Percentiles rank a stretch among this genome's conserved stretches.
Evolutionary conservation across 2,113 vertebrate species (phyloP).

Genomic region (Rafetus swinhoei): DNA sequence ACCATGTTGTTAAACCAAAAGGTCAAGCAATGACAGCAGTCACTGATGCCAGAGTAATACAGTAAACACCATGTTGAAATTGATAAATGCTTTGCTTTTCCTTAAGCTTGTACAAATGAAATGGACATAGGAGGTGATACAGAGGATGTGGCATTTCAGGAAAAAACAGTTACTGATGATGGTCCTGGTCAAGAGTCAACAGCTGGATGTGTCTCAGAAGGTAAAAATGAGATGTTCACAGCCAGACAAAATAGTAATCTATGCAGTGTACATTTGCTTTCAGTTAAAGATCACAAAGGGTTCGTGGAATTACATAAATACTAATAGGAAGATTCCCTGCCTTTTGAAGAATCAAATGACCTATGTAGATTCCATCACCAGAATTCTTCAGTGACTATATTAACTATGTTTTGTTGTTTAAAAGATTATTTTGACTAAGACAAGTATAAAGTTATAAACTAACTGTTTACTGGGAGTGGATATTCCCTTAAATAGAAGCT

Average conservation of each 20-base stretch:
- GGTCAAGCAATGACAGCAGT: not conserved
- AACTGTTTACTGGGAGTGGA: not conserved
- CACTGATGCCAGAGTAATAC: not conserved
- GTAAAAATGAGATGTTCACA: conserved; percentile 65
- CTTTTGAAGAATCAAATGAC: not conserved
- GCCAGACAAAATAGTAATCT: not conserved
- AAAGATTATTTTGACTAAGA: not conserved
- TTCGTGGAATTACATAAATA: not conserved
- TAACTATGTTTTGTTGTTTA: not conserved
- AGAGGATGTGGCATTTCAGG: conserved; percentile 61
- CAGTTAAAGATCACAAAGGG: not conserved
- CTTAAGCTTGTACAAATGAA: conserved; percentile 76
- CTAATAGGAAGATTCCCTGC: not conserved
- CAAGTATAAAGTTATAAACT: not conserved
- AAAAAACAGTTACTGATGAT: conserved; percentile 47
- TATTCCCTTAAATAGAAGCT: not conserved
- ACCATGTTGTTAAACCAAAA: not conserved
- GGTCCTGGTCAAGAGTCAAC: conserved; percentile 40
- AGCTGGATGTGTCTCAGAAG: conserved; percentile 69
- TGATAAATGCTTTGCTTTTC: conserved; percentile 46
- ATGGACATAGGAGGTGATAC: conserved; percentile 74
- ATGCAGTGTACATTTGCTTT: not conserved
- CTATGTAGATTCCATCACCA: rapidly evolving
- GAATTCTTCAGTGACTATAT: not conserved
- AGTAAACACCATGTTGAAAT: not conserved